Percentiles rank a stretch among this genome's conserved stretches.
phyloP scores from a whole-genome alignment of 2,797 vertebrate genomes.

The Lindbergichthys nudifrons region DNA sequence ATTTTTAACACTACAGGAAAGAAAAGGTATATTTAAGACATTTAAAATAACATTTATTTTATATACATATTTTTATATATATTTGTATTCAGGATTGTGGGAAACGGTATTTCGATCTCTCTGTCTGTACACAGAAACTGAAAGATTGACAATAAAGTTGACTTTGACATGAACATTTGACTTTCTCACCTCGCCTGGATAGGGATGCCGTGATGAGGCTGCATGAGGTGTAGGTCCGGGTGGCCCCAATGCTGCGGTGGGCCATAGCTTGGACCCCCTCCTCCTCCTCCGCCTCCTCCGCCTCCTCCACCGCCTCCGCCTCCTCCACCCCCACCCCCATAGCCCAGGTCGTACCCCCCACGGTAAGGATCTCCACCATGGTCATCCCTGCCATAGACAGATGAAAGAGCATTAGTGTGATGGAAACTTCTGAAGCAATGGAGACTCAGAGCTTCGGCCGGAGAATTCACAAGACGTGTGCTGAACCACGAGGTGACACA shows the following conservation, averaged over 20 bases:
- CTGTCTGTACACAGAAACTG: no score
- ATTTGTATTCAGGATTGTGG: no score
- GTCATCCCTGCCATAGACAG: conserved; percentile 88
- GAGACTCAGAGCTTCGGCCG: no score
- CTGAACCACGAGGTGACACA: no score
- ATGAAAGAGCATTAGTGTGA: neutral
- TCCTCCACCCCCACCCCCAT: conserved; percentile 74
- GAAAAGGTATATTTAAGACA: no score
- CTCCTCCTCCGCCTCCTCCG: neutral
- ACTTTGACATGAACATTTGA: neutral
- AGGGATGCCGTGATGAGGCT: conserved; percentile 92
- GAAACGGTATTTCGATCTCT: no score
- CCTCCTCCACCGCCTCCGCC: neutral
- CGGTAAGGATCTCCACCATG: conserved; percentile 93
- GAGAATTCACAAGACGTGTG: no score
- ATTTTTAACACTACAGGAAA: no score
- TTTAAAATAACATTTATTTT: no score
- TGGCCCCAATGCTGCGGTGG: conserved; percentile 96
- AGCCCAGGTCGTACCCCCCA: conserved; percentile 92
- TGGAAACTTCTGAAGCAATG: no score
- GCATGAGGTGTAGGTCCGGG: conserved; percentile 93
- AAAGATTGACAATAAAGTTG: no score
- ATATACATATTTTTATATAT: no score
- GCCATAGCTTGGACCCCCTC: conserved; percentile 91
- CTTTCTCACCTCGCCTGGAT: conserved; percentile 92